phyloP scores from a whole-genome alignment of 2,888 invertebrate genomes.

The Nymphalis c-album region DNA sequence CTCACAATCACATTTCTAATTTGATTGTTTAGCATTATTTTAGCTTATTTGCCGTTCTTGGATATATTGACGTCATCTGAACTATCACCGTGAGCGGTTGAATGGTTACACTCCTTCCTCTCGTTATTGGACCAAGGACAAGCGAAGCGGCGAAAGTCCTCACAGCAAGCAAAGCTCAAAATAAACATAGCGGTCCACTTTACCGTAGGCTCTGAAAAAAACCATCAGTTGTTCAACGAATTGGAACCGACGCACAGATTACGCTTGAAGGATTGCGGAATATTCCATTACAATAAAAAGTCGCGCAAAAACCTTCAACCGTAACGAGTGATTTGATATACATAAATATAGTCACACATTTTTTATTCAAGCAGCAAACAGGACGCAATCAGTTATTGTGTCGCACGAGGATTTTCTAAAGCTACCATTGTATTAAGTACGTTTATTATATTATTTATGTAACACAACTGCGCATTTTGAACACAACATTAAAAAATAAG shows the following conservation, averaged over 20 bases:
- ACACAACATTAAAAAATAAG: too few relatives aligned
- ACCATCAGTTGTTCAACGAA: background rate
- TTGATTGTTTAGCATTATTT: too few relatives aligned
- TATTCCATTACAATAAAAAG: conserved; percentile 7
- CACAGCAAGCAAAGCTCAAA: background rate
- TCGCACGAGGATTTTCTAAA: too few relatives aligned
- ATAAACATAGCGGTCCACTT: background rate
- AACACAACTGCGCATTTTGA: too few relatives aligned
- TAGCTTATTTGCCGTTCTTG: too few relatives aligned
- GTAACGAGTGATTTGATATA: background rate
- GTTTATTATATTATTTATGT: too few relatives aligned
- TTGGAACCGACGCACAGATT: background rate
- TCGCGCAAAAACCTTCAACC: background rate
- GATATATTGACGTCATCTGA: background rate
- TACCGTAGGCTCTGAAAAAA: background rate
- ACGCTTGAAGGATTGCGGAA: background rate
- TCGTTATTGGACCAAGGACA: background rate
- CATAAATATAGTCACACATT: background rate
- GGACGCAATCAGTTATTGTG: background rate
- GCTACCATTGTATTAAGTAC: too few relatives aligned
- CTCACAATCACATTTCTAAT: too few relatives aligned
- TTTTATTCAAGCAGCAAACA: background rate
- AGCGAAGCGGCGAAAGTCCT: background rate
- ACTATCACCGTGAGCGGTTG: background rate
- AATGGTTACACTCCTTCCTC: background rate